Percentiles rank a stretch among this genome's conserved stretches.
phyloP scores from a whole-genome alignment of 2,888 invertebrate genomes.

The Pristionchus exspectatus region DNA sequence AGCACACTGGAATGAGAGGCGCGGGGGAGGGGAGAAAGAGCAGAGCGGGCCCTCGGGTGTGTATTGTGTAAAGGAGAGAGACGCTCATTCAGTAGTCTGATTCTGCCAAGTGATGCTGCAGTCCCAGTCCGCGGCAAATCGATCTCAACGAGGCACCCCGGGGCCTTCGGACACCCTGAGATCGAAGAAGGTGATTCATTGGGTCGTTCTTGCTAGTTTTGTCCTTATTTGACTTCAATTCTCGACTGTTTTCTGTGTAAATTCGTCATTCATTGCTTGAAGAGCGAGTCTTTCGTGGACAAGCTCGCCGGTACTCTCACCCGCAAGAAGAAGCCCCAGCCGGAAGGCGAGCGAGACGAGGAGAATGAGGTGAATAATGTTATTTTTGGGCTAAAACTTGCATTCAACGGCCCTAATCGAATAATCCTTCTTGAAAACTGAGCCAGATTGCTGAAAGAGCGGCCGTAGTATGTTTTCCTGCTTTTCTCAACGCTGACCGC shows the following conservation, averaged over 20 bases:
- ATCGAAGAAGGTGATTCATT: constrained; percentile 54
- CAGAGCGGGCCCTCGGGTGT: not conserved
- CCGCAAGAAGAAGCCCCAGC: constrained; percentile 71
- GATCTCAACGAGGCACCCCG: constrained; percentile 42
- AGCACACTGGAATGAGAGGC: constrained; percentile 49
- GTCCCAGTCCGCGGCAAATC: constrained; percentile 42
- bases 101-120: constrained; percentile 52
- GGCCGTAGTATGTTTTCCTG: not conserved
- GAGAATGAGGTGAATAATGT: not conserved
- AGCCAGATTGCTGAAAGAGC: not conserved
- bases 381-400: not conserved
- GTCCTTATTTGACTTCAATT: not conserved
- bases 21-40: constrained; percentile 43
- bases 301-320: constrained; percentile 74
- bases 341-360: constrained; percentile 56
- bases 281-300: constrained; percentile 70
- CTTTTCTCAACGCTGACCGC: not conserved
- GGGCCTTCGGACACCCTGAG: constrained; percentile 53
- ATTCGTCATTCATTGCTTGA: not conserved
- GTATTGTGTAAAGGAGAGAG: constrained; percentile 42
- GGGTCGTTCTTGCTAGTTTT: constrained; percentile 2
- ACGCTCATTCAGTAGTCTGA: constrained; percentile 37
- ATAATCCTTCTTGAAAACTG: too few relatives aligned
- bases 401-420: not conserved
- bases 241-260: not conserved